Conservation (phyloP, 2,113 vertebrate genomes). For the Scomber colias region DNA sequence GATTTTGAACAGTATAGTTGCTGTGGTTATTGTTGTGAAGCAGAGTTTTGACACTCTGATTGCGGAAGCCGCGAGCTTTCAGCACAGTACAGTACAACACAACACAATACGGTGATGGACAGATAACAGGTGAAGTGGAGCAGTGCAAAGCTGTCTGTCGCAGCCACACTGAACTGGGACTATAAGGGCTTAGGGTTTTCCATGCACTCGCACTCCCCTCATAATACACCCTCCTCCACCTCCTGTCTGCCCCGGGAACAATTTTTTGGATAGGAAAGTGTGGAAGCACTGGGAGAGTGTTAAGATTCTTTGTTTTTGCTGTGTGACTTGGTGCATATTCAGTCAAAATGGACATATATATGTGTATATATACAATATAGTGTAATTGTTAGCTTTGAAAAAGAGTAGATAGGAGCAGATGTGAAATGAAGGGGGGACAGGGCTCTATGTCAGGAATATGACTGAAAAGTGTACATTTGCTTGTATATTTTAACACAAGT, state of each 20-base stretch:
- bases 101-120: constrained; percentile 75
- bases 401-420: background rate
- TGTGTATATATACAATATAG: background rate
- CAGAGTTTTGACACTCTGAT: background rate
- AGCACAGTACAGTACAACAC: constrained; percentile 25
- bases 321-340: background rate
- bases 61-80: background rate
- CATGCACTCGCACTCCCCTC: constrained; percentile 41
- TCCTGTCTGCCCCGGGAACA: constrained; percentile 4
- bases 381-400: background rate
- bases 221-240: constrained; percentile 25
- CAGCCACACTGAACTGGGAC: constrained; percentile 58
- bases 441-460: too few relatives aligned
- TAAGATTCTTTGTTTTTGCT: background rate
- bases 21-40: background rate
- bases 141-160: constrained; percentile 62
- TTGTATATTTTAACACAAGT: too few relatives aligned
- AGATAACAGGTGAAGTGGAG: constrained; percentile 76
- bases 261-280: constrained; percentile 14
- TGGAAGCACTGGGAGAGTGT: background rate
- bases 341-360: background rate
- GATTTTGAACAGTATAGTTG: background rate
- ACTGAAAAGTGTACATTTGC: too few relatives aligned
- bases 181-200: constrained; percentile 74
- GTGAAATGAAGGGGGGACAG: too few relatives aligned